Conservation (phyloP, 2,888 invertebrate species). For the Selenia dentaria region DNA sequence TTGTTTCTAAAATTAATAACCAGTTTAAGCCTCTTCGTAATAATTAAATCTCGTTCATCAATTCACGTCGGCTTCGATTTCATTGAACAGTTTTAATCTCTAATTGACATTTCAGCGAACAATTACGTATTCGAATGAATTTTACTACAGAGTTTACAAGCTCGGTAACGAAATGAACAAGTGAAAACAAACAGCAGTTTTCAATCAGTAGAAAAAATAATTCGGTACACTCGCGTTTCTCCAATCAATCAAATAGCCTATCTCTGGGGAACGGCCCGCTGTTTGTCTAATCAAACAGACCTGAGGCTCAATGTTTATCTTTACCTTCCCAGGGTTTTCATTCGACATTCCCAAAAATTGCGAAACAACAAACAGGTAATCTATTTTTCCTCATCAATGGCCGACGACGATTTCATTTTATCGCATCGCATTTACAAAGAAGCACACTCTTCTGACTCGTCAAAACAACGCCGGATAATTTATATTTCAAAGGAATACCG, state of each 20-base stretch:
- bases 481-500: conserved; percentile 52
- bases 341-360: conserved; percentile 29
- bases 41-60: conserved; percentile 62
- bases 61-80: conserved; percentile 58
- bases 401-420: conserved; percentile 25
- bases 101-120: conserved; percentile 64
- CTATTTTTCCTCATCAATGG: conserved; percentile 32
- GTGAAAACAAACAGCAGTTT: conserved; percentile 13
- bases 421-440: conserved; percentile 33
- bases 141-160: background rate
- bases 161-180: conserved; percentile 3
- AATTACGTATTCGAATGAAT: conserved; percentile 22
- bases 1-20: conserved; percentile 55
- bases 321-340: conserved; percentile 25
- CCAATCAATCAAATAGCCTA: conserved; percentile 31
- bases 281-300: conserved; percentile 33
- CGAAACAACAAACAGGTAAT: conserved; percentile 33
- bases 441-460: conserved; percentile 45
- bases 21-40: conserved; percentile 44
- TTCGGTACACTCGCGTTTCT: conserved; percentile 13
- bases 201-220: conserved; percentile 12
- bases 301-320: conserved; percentile 29
- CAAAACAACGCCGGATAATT: conserved; percentile 45
- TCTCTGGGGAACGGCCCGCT: conserved; percentile 20
- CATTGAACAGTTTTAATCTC: conserved; percentile 61